Percentiles rank a stretch among this genome's conserved stretches.
These are phyloP conservation scores for Redunca redunca DNA, from an alignment of 2,113 vertebrate species.

Conservation along the genomic window DNA sequence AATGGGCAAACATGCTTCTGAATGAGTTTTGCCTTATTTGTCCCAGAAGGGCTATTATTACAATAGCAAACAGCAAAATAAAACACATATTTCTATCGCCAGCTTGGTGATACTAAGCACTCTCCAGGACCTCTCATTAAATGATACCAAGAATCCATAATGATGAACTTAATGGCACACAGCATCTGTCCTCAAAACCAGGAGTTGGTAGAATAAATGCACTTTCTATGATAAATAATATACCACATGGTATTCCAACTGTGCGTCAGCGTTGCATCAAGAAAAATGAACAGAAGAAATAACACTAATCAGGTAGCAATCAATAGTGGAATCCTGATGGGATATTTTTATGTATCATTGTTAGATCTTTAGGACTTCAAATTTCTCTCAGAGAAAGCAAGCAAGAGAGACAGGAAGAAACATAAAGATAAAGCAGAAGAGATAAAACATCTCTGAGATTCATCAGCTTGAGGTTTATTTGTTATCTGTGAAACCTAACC, in stretches of 20 bases:
- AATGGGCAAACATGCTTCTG: not conserved
- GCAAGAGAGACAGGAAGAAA: not conserved
- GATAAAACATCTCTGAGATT: not conserved
- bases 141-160: not conserved
- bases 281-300: not conserved
- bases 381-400: not conserved
- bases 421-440: not conserved
- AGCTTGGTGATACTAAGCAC: not conserved
- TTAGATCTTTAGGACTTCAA: not conserved
- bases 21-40: not conserved
- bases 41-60: not conserved
- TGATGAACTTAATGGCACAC: not conserved
- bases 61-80: not conserved
- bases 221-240: not conserved
- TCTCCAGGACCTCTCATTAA: slow-evolving; percentile 36
- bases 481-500: not conserved
- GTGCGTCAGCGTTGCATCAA: not conserved
- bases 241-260: not conserved
- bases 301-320: not conserved
- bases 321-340: not conserved
- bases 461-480: not conserved
- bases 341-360: not conserved
- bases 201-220: not conserved
- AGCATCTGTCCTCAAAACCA: not conserved
- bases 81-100: not conserved